A percentile compares a stretch with the other conserved stretches of the same genome.
Conservation (phyloP, 2,797 vertebrate species). For the Pangasius djambal region DNA sequence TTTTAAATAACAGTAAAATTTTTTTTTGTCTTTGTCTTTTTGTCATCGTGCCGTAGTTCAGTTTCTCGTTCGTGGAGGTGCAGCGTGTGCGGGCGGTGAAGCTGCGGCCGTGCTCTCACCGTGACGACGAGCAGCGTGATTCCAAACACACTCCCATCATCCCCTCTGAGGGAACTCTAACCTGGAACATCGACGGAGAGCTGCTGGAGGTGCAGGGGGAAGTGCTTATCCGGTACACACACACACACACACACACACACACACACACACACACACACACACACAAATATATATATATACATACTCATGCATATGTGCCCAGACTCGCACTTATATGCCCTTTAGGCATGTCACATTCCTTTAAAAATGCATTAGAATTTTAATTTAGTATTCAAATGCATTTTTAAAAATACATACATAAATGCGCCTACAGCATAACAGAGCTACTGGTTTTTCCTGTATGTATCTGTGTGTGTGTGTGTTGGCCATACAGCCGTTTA, state of each 20-base stretch:
- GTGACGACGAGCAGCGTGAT: constrained; percentile 63
- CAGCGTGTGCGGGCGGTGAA: constrained; percentile 84
- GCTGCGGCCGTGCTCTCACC: constrained; percentile 69
- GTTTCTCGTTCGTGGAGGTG: constrained; percentile 90
- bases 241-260: too few relatives aligned
- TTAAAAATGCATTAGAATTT: constrained; percentile 1
- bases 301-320: neutral
- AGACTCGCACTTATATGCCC: neutral
- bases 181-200: constrained; percentile 95
- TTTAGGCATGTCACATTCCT: neutral
- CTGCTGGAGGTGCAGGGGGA: constrained; percentile 77
- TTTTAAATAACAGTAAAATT: neutral
- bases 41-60: constrained; percentile 77
- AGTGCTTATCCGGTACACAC: too few relatives aligned
- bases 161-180: constrained; percentile 73
- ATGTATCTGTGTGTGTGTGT: constrained; percentile 3
- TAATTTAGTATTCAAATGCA: neutral
- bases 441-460: neutral
- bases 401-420: neutral
- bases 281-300: neutral
- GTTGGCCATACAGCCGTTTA: neutral
- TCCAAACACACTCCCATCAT: constrained; percentile 67
- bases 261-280: neutral
- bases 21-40: neutral
- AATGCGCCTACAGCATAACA: neutral